Percentiles rank a stretch among this genome's conserved stretches.
phyloP scores from a whole-genome alignment of 1,140 invertebrate species.

The Geopemphigus sp. region DNA sequence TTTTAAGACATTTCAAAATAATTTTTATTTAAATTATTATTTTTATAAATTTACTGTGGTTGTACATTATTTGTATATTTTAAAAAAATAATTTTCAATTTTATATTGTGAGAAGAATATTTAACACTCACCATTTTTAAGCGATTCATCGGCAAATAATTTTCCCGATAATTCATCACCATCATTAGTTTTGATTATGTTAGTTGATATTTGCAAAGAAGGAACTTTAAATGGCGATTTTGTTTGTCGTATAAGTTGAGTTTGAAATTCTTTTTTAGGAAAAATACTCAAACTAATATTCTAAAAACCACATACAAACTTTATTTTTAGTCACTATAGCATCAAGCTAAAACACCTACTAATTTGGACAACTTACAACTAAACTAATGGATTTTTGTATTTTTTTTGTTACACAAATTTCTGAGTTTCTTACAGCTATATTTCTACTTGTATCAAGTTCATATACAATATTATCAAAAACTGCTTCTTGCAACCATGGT shows the following conservation, averaged over 20 bases:
- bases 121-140: slow-evolving; percentile 39
- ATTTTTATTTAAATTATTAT: no score
- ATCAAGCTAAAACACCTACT: neutral
- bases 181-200: slow-evolving; percentile 35
- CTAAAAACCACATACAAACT: slow-evolving; percentile 43
- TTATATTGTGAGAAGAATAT: neutral
- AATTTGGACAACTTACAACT: slow-evolving; percentile 53
- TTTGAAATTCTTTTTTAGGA: slow-evolving; percentile 49
- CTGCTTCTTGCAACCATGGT: slow-evolving; percentile 73
- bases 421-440: slow-evolving; percentile 60
- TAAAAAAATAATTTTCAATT: neutral
- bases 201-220: slow-evolving; percentile 32
- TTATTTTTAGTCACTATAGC: slow-evolving; percentile 6
- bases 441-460: slow-evolving; percentile 81
- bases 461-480: slow-evolving; percentile 79
- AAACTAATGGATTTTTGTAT: slow-evolving; percentile 52
- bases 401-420: slow-evolving; percentile 43
- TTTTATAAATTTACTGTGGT: no score
- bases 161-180: slow-evolving; percentile 42
- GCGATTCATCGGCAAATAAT: slow-evolving; percentile 32
- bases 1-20: no score
- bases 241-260: slow-evolving; percentile 51
- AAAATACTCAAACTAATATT: slow-evolving; percentile 26
- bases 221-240: slow-evolving; percentile 48
- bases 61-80: neutral